Percentiles rank a stretch among this genome's conserved stretches.
These are phyloP conservation scores for Gadus chalcogrammus DNA, from an alignment of 2,113 vertebrate genomes.

Conservation along the genomic window DNA sequence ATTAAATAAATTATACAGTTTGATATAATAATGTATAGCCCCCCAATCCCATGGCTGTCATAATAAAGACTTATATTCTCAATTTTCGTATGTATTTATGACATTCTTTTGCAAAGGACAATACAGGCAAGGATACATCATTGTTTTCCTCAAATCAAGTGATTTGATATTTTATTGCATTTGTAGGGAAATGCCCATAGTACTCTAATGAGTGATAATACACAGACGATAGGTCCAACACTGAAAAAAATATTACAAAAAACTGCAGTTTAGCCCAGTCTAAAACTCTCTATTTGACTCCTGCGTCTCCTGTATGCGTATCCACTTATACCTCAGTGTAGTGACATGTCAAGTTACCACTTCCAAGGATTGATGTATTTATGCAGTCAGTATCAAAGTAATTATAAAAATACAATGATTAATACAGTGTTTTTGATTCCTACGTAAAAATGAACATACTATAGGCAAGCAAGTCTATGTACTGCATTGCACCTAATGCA, in stretches of 20 bases:
- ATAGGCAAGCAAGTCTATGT: conserved; percentile 45
- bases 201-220: conserved; percentile 60
- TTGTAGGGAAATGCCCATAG: conserved; percentile 70
- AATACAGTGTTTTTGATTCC: conserved; percentile 39
- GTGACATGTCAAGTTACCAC: conserved; percentile 53
- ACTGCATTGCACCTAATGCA: conserved; percentile 45
- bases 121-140: conserved; percentile 12
- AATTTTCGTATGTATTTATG: no score
- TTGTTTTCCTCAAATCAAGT: conserved; percentile 52
- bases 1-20: no score
- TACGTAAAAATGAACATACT: conserved; percentile 53
- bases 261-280: conserved; percentile 20
- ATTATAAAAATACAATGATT: conserved; percentile 78
- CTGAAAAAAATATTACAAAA: conserved; percentile 40
- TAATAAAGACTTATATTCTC: no score
- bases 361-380: conserved; percentile 44
- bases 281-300: conserved; percentile 10
- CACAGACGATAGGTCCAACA: conserved; percentile 52
- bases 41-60: no score
- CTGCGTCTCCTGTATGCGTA: conserved; percentile 8
- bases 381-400: conserved; percentile 74
- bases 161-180: conserved; percentile 73
- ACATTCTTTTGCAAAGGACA: no score
- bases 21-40: no score
- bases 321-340: conserved; percentile 6